A percentile compares a stretch with the other conserved stretches of the same genome.
Evolutionary conservation across 2,888 invertebrate species (phyloP).

Genomic region (Andrena chrysosceles): DNA sequence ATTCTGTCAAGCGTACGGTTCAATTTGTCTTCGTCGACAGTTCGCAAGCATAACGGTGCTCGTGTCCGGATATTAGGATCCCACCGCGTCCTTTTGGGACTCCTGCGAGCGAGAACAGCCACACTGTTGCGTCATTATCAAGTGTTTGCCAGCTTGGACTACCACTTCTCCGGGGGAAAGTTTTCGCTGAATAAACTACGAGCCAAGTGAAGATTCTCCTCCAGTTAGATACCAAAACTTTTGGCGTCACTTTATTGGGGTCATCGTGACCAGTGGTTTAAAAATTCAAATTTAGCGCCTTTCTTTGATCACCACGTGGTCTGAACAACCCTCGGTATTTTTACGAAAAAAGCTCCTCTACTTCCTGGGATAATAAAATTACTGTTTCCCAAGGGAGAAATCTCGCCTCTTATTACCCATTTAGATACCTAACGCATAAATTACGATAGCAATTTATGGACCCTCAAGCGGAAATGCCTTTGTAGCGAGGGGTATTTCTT

Average conservation of each 20-base stretch:
- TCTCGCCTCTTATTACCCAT: background rate
- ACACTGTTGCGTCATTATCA: background rate
- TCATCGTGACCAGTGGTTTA: background rate
- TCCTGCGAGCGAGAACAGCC: background rate
- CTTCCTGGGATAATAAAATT: background rate
- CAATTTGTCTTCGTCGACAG: slow-evolving; percentile 39
- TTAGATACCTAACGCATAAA: slow-evolving; percentile 5
- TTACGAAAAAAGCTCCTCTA: background rate
- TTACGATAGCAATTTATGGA: slow-evolving; percentile 5
- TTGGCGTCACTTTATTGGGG: background rate
- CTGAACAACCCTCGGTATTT: background rate
- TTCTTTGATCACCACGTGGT: background rate
- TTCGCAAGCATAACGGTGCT: background rate
- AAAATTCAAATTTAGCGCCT: background rate
- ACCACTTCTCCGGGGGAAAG: background rate
- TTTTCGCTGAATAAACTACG: background rate
- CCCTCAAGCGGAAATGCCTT: background rate
- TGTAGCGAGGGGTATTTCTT: too few species aligned
- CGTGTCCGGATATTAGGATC: slow-evolving; percentile 33
- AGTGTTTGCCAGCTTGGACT: background rate
- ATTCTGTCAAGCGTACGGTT: slow-evolving; percentile 18
- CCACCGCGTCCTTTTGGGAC: slow-evolving; percentile 5
- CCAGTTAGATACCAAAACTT: background rate
- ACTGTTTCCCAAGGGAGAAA: background rate
- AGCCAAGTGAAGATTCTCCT: background rate